Conservation (phyloP, 2,888 invertebrate species). For the Melanophora roralis region DNA sequence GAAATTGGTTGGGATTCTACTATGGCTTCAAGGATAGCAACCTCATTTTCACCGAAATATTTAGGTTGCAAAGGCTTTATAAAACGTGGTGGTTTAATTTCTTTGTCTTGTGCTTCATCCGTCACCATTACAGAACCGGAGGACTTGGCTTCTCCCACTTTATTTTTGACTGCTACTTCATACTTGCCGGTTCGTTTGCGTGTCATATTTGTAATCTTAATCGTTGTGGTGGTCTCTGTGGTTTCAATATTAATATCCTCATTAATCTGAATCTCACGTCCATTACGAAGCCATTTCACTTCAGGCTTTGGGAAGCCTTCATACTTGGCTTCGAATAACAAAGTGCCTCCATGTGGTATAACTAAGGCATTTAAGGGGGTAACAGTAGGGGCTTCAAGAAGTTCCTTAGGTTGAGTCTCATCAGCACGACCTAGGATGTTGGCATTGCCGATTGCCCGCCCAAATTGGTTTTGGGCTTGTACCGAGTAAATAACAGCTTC, state of each 20-base stretch:
- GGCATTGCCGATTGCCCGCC: conserved; percentile 85
- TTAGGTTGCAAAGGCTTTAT: conserved; percentile 84
- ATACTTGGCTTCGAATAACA: conserved; percentile 84
- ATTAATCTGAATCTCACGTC: conserved; percentile 83
- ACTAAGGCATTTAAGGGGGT: conserved; percentile 87
- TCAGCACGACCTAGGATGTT: conserved; percentile 81
- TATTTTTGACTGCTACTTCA: conserved; percentile 89
- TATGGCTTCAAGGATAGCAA: conserved; percentile 86
- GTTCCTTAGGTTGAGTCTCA: conserved; percentile 71
- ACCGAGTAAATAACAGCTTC: conserved; percentile 85
- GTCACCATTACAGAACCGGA: conserved; percentile 89
- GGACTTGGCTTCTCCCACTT: conserved; percentile 86
- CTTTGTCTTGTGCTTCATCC: conserved; percentile 80
- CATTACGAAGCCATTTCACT: conserved; percentile 91
- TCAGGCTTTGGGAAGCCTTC: conserved; percentile 84
- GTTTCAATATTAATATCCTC: conserved; percentile 80
- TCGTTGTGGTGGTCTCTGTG: conserved; percentile 81
- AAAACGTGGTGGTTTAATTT: conserved; percentile 85
- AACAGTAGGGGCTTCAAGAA: conserved; percentile 84
- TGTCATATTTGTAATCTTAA: conserved; percentile 83
- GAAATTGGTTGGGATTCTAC: conserved; percentile 88
- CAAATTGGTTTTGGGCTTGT: conserved; percentile 85
- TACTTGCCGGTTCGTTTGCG: conserved; percentile 91
- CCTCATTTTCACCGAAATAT: conserved; percentile 84
- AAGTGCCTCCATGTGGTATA: conserved; percentile 83